These are phyloP conservation scores for Adoxophyes honmai DNA, from an alignment of 1,140 invertebrate species.

Conservation along the genomic window DNA sequence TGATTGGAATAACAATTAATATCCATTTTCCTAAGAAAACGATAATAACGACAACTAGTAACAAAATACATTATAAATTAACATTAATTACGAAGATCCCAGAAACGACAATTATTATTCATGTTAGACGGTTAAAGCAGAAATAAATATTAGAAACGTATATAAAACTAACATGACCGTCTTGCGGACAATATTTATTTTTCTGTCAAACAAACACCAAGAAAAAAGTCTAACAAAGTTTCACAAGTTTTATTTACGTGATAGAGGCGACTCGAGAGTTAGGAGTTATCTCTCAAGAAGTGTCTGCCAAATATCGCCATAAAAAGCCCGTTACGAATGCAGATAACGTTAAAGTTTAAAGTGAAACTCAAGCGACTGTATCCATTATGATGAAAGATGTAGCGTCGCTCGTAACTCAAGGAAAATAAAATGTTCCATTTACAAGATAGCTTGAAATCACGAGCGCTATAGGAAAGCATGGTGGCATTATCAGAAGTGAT, in stretches of 20 bases:
- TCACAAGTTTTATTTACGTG: not conserved
- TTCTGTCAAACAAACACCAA: too few species aligned
- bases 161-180: too few species aligned
- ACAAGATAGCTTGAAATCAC: not conserved
- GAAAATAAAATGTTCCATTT: conserved; percentile 5
- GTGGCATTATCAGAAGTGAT: conserved; percentile 22
- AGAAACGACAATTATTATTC: too few species aligned
- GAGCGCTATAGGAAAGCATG: not conserved
- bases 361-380: conserved; percentile 4
- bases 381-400: not conserved
- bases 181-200: too few species aligned
- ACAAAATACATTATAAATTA: too few species aligned
- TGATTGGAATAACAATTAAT: conserved; percentile 22
- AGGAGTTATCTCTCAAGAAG: conserved; percentile 2
- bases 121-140: too few species aligned
- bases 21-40: not conserved
- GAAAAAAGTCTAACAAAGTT: too few species aligned
- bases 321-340: not conserved
- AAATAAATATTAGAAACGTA: too few species aligned
- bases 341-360: conserved; percentile 8
- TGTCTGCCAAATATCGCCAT: conserved; percentile 2
- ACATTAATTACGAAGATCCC: too few species aligned
- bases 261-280: not conserved
- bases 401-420: not conserved
- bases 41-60: too few species aligned